phyloP scores from a whole-genome alignment of 2,888 invertebrate genomes.

The Melikaiella ostensackeni region DNA sequence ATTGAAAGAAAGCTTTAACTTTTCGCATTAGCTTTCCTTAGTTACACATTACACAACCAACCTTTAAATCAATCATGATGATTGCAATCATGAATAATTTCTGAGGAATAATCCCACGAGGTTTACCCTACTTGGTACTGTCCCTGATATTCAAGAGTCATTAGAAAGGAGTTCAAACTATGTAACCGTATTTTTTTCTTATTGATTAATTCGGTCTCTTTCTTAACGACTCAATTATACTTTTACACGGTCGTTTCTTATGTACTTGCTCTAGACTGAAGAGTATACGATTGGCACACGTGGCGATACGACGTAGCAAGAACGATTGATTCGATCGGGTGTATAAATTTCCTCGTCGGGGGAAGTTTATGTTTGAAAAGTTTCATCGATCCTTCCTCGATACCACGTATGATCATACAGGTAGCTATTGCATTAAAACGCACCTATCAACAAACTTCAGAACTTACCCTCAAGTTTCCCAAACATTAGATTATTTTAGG shows the following conservation, averaged over 20 bases:
- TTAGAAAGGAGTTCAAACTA: conserved; percentile 13
- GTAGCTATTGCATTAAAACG: background rate
- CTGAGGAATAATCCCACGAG: background rate
- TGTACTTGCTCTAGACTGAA: conserved; percentile 21
- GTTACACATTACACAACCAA: background rate
- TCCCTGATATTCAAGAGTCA: conserved; percentile 2
- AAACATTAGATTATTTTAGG: conserved; percentile 35
- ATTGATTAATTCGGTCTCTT: conserved; percentile 19
- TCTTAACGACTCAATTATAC: conserved; percentile 31
- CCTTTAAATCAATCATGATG: background rate
- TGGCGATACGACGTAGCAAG: conserved; percentile 43
- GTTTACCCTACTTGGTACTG: conserved; percentile 5
- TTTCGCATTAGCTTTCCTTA: background rate
- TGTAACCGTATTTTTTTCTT: conserved; percentile 9
- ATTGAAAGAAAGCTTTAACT: conserved; percentile 4
- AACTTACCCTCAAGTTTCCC: conserved; percentile 2
- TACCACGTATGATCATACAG: conserved; percentile 25
- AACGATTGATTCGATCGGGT: conserved; percentile 52
- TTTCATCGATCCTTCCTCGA: conserved; percentile 47
- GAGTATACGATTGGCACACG: conserved; percentile 43
- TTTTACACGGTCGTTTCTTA: conserved; percentile 28
- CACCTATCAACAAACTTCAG: conserved; percentile 8
- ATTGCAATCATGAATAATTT: background rate
- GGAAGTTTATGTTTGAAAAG: conserved; percentile 48
- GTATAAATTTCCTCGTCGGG: conserved; percentile 34